These are phyloP conservation scores for Palaemon carinicauda DNA, from an alignment of 1,140 invertebrate genomes.

Conservation along the genomic window DNA sequence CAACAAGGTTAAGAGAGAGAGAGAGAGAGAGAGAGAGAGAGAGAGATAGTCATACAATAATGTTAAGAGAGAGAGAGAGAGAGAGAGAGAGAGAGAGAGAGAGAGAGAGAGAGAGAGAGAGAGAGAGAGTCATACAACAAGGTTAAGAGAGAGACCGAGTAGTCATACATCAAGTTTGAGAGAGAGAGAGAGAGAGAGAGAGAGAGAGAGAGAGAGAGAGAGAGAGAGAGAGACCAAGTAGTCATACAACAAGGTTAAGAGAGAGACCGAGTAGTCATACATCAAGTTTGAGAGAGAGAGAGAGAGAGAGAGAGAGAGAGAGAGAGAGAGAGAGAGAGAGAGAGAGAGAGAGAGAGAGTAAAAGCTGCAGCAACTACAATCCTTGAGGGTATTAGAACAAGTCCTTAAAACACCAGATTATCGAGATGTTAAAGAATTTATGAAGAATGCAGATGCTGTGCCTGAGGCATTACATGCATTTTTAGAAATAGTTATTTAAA, in stretches of 20 bases:
- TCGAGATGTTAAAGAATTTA: not conserved
- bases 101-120: not conserved
- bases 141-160: not conserved
- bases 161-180: no score
- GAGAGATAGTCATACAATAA: no score
- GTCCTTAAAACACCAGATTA: conserved; percentile 17
- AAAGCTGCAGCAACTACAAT: conserved; percentile 11
- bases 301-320: not conserved
- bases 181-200: not conserved
- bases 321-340: not conserved
- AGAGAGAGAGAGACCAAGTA: conserved; percentile 10
- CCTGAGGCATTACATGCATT: not conserved
- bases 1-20: no score
- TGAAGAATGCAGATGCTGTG: no score
- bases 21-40: not conserved
- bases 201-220: not conserved
- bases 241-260: no score
- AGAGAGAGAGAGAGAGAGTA: not conserved
- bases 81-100: not conserved
- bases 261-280: not conserved
- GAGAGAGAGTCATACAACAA: no score
- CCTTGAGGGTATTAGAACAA: conserved; percentile 6
- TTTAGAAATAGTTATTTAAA: conserved; percentile 15
- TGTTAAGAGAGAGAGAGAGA: not conserved
- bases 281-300: not conserved